phyloP scores from a whole-genome alignment of 2,888 invertebrate genomes.

The Chaetogeoica ovagalla region DNA sequence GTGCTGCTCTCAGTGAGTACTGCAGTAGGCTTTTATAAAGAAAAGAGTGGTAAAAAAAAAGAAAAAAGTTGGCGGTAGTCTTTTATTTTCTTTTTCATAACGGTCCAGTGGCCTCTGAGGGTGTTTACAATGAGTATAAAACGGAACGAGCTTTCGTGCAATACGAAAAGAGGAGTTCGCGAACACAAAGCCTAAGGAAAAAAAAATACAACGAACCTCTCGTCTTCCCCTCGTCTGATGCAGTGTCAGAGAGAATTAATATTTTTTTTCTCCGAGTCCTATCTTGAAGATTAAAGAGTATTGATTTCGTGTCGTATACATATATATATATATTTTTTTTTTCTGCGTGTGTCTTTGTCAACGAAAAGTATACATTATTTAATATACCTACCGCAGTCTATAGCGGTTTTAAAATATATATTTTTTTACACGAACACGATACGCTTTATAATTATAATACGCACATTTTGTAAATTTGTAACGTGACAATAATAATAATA shows the following conservation, averaged over 20 bases:
- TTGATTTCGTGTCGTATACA: neutral
- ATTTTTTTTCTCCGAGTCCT: neutral
- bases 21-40: neutral
- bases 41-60: neutral
- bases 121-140: constrained; percentile 28
- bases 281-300: constrained; percentile 8
- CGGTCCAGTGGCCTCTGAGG: constrained; percentile 29
- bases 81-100: constrained; percentile 26
- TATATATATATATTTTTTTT: too few species aligned
- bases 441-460: too few species aligned
- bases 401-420: neutral
- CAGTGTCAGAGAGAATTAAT: neutral
- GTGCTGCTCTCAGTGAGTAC: neutral
- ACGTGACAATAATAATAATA: too few species aligned
- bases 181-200: neutral
- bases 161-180: constrained; percentile 12
- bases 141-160: constrained; percentile 26
- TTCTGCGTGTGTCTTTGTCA: too few species aligned
- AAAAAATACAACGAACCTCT: neutral
- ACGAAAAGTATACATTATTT: neutral
- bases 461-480: too few species aligned
- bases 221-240: neutral
- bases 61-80: constrained; percentile 31
- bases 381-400: neutral
- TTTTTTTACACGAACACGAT: neutral